Evolutionary conservation across 2,888 invertebrate species (phyloP), one percentile per base, ranked within the genome.

Genomic region (Slavum lentiscoides): DNA sequence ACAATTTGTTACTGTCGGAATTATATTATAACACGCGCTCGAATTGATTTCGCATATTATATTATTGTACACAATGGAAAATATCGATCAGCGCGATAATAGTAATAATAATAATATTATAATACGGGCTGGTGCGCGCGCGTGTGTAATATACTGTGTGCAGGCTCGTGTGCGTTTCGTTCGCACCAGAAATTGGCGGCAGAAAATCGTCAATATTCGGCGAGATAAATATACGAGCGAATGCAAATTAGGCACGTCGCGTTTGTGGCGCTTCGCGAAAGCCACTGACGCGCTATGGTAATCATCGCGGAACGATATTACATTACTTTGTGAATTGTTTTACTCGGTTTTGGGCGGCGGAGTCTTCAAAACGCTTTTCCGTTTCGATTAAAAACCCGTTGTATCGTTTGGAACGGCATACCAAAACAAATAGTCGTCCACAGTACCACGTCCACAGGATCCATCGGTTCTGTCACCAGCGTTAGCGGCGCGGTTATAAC

Each of bases 241-340:
- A 74, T 64, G 74, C 74, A 74, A 64, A 74, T 74, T 64, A 64
- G n/a, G n/a, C n/a, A n/a, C 64, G 37, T 9, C 64, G 55, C 19
- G 64, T 55, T 64, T 64, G 23, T 19, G 30, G 49, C 21, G 53
- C n/a, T 62, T 23, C 21, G 53, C n/a, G 49, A n/a, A 49, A 62
- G 13, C 73, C 73, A n/a, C 73, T 5, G 73, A 9, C n/a, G 30
- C 23, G 43, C 49, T 49, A 30, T 55, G 37, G 74, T 30, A 64
- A 53, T 64, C 30, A 1, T 1, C 74, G 9, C 43, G 23, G 17
- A 43, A 74, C 30, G 4, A 30, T n/a, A n/a, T n/a, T n/a, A n/a
- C 62, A 62, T 62, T 62, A 74, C 74, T 62, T 62, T 62, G 49
- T 37, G 49, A 53, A 62, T 37, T 13, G 49, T 53, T 74, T 73